Percentiles rank a stretch among this genome's conserved stretches.
Conservation (phyloP, 2,113 vertebrate species). For the Geothlypis trichas region DNA sequence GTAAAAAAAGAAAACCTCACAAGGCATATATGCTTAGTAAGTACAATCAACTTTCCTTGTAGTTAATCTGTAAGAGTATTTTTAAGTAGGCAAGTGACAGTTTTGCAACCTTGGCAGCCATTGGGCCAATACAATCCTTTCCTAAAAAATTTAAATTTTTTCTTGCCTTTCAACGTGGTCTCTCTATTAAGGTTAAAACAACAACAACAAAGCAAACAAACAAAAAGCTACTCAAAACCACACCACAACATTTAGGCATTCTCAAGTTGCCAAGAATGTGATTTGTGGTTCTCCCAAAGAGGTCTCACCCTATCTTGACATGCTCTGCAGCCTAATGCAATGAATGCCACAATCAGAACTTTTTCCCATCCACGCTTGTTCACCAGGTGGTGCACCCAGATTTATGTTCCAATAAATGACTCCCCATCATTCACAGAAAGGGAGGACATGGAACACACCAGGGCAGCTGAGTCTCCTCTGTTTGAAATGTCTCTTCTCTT, state of each 20-base stretch:
- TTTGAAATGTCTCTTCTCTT: constrained; percentile 17
- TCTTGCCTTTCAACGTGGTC: background rate
- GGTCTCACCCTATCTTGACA: background rate
- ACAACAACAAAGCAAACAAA: background rate
- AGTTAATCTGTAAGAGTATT: background rate
- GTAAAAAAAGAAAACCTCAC: background rate
- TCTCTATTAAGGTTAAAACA: background rate
- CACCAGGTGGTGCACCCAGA: background rate
- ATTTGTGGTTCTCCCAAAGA: background rate
- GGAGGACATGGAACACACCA: background rate
- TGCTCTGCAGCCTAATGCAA: background rate
- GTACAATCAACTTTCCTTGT: background rate
- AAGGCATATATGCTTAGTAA: background rate
- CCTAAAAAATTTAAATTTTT: background rate
- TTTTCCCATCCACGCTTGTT: background rate
- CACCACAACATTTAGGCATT: background rate
- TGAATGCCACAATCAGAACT: background rate
- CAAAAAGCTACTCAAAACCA: background rate
- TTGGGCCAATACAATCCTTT: background rate
- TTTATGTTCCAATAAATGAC: background rate
- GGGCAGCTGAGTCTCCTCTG: background rate
- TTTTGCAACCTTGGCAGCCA: background rate
- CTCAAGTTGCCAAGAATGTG: background rate
- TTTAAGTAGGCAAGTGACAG: background rate
- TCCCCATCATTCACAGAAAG: background rate